These are phyloP conservation scores for Pterocles gutturalis DNA, from an alignment of 2,113 vertebrate species.

Conservation along the genomic window DNA sequence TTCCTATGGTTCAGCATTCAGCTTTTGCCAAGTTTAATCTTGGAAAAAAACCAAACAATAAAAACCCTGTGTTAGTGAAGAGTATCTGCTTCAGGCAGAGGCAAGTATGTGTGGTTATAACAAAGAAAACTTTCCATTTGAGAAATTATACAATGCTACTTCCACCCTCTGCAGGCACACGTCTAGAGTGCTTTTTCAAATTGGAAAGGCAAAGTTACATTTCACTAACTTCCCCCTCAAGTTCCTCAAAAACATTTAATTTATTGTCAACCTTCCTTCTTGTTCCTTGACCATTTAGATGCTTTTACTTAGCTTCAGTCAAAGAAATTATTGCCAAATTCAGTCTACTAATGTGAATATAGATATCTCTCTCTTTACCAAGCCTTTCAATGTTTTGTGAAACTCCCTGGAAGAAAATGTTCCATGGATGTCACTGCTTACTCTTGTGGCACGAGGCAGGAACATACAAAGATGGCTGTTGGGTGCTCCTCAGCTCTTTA, in stretches of 20 bases:
- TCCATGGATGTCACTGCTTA: neutral
- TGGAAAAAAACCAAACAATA: neutral
- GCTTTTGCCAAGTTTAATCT: neutral
- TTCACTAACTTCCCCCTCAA: neutral
- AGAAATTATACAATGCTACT: neutral
- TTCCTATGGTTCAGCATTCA: neutral
- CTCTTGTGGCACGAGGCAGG: neutral
- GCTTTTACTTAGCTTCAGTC: neutral
- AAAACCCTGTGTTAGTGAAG: neutral
- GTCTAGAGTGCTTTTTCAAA: neutral
- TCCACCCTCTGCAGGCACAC: neutral
- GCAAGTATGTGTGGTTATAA: neutral
- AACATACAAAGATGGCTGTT: neutral
- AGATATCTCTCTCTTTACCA: neutral
- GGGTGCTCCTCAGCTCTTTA: neutral
- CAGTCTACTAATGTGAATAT: neutral
- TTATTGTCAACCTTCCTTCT: neutral
- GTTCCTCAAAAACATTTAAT: neutral
- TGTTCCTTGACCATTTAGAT: neutral
- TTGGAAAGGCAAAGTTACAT: neutral
- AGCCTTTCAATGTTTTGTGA: neutral
- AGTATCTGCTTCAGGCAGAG: neutral
- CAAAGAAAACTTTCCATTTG: neutral
- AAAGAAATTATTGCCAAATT: neutral
- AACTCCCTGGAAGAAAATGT: neutral